Base-by-base conservation (phyloP, 1,140 invertebrate genomes). In the Hyphantria cunea region DNA sequence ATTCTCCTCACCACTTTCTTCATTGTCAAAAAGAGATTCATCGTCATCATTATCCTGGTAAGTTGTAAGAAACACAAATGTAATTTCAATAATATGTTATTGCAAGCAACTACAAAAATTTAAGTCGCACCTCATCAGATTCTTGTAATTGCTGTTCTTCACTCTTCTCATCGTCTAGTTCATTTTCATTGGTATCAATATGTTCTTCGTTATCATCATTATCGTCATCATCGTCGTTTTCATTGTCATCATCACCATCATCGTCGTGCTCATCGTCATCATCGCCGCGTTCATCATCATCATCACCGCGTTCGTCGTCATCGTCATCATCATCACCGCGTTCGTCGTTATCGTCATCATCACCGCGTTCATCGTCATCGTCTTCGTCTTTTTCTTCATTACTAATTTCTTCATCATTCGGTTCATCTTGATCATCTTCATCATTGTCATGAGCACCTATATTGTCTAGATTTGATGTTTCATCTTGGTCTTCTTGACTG, bases 171-270 rank as follows among this genome's bases (percentile, higher is more conserved):
- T 66, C 31, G 15, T 83, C 68, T 47, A 80, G 66, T 34, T 87
- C 64, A 39, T 90, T 69, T 45, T 86, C 80, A 65, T 88, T 58
- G 63, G 90, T 88, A 68, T 91, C 84, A 48, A 78, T 69, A 49
- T 80, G 70, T 48, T 80, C 65, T 48, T 77, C 60, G 12, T 81
- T 72, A 48, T 80, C 72, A 64, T 74, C 64, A 53, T 60, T 53
- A 37, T 70, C 32, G 39, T 71, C 53, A 25, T 75, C 59, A 25
- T 74, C 67, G 37, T 72, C 73, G 53, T 86, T 74, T 51, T 84
- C 80, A 64, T 78, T 76, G 12, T 76, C 64, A 52, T 82, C 60
- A n/a, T 89, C 66, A 50, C 82, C 80, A 59, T 83, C n/a, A 59
- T 80, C 66, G 14, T 65, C 55, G 8, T 68, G 51, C 11, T 71